Evolutionary conservation across 2,888 invertebrate species (phyloP), one percentile per base, ranked within the genome.

Genomic region (Chrysolina americana): DNA sequence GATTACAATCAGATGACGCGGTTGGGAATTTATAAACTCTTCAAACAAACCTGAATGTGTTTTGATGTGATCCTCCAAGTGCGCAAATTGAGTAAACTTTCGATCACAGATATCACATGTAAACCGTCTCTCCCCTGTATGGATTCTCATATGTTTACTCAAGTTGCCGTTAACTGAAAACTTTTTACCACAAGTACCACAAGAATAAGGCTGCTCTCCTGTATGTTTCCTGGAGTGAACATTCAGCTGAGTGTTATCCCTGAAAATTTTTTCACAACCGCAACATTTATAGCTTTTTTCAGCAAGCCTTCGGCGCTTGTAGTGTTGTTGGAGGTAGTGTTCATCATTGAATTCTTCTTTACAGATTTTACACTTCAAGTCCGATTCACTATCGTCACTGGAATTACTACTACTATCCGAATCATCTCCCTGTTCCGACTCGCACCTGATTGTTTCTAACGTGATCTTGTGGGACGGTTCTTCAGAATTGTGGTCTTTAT

Each of bases 131-230:
- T 84, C 85, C 1, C 85, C 85, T 15, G 86, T 86, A 73, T 87
- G 87, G 47, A 84, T 85, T 53, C 85, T 77, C 81, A 86, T 84
- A 71, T 87, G 87, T 72, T 86, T 86, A 71, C 83, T 86, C 70
- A 87, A 78, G 79, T 86, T 86, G 11, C 86, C 86, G 77, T 86
- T 86, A n/a, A 86, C 86, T 0, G 86, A 85, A 80, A 87, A 87
- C 65, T 82, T 81, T 74, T 86, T 87, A 0, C 79, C 80, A 70
- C 87, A 87, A 47, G 84, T 78, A 28, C 76, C 77, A 74, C 87
- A 87, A 64, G 81, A 79, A 73, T 84, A 87, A 1, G 87, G 86
- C 76, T 87, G 84, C 70, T 86, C 87, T n/a, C 86, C 86, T 6
- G 87, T 86, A 73, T 86, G 87, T 71, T 83, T 85, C 36, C 87